A percentile compares a stretch with the other conserved stretches of the same genome.
Conservation (phyloP, 2,113 vertebrate genomes). For the Paramormyrops kingsleyae region DNA sequence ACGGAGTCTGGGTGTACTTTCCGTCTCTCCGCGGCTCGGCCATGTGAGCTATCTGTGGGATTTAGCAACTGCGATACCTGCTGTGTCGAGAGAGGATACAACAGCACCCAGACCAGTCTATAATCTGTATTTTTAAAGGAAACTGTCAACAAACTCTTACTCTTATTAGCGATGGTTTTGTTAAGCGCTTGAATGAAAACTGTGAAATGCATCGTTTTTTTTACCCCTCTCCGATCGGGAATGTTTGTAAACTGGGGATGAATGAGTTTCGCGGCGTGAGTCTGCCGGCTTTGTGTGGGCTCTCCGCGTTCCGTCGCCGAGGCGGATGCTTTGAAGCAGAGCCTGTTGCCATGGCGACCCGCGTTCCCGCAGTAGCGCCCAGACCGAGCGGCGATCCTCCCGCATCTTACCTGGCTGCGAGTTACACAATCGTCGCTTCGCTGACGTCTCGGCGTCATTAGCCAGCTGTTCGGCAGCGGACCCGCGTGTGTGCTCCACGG, state of each 20-base stretch:
- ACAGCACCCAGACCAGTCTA: not conserved
- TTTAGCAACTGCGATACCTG: not conserved
- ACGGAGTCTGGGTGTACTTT: not conserved
- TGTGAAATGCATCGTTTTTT: not conserved
- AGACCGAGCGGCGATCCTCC: not conserved
- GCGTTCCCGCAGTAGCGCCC: not conserved
- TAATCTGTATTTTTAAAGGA: not conserved
- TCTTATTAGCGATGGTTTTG: not conserved
- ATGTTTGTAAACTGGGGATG: not conserved
- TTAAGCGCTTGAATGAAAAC: not conserved
- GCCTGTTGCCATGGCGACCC: conserved; percentile 3
- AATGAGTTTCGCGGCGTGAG: not conserved
- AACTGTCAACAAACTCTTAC: not conserved
- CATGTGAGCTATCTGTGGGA: not conserved
- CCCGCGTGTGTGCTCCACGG: not conserved
- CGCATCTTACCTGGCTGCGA: not conserved
- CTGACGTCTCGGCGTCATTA: not conserved
- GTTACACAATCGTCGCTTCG: not conserved
- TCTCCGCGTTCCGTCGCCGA: not conserved
- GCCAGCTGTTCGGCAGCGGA: not conserved
- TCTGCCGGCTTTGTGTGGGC: not conserved
- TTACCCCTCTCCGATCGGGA: not conserved
- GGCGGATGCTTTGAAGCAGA: conserved; percentile 5
- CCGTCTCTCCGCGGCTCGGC: not conserved
- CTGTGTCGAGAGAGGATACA: not conserved